A percentile compares a stretch with the other conserved stretches of the same genome.
Conservation (phyloP, 2,888 invertebrate genomes). For the Cryptocephalus moraei region DNA sequence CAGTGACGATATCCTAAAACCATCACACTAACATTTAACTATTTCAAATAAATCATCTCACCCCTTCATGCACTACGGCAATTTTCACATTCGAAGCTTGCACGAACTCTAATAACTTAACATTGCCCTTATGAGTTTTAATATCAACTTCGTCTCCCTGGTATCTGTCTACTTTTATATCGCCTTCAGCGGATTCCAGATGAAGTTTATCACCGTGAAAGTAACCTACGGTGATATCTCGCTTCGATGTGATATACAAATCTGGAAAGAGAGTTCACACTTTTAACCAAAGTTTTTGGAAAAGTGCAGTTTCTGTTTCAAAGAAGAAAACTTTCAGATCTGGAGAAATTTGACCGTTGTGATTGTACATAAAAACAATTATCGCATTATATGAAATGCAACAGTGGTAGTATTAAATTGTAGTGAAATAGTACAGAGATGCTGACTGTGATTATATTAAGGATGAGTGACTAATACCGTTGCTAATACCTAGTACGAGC, state of each 20-base stretch:
- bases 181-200: constrained; percentile 19
- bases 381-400: too few species aligned
- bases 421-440: too few species aligned
- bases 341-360: neutral
- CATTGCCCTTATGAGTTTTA: constrained; percentile 23
- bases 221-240: constrained; percentile 19
- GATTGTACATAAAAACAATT: neutral
- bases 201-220: constrained; percentile 22
- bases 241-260: constrained; percentile 21
- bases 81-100: constrained; percentile 26
- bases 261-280: constrained; percentile 14
- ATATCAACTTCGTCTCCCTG: constrained; percentile 25
- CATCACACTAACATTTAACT: neutral
- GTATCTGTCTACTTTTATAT: constrained; percentile 26
- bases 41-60: constrained; percentile 11
- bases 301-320: too few species aligned
- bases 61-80: constrained; percentile 19
- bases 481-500: too few species aligned
- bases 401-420: too few species aligned
- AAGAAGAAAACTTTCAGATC: neutral
- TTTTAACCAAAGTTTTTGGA: too few species aligned
- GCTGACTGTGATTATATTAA: too few species aligned
- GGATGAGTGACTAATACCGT: too few species aligned
- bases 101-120: constrained; percentile 23
- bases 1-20: neutral